These are phyloP conservation scores for Lethenteron camtschaticum DNA, from an alignment of 2,113 vertebrate species.

Conservation along the genomic window DNA sequence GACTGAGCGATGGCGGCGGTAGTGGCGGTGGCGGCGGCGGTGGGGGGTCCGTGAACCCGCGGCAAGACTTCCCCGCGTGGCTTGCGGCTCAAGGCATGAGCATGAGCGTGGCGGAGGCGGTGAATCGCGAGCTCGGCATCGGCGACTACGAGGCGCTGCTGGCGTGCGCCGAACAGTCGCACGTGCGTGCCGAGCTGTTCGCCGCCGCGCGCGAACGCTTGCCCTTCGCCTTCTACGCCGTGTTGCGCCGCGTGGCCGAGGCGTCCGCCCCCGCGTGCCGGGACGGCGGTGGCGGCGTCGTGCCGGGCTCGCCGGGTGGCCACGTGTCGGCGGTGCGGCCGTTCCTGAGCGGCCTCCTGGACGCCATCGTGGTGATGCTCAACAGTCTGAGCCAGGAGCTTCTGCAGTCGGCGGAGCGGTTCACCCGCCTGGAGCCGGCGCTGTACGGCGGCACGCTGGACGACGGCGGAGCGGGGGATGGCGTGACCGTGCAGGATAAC, in stretches of 20 bases:
- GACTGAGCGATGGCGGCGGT: no score
- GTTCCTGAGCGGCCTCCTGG: slow-evolving; percentile 2
- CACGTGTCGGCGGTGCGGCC: not conserved
- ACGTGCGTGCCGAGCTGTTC: slow-evolving; percentile 5
- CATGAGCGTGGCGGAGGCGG: not conserved
- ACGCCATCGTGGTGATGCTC: slow-evolving; percentile 5
- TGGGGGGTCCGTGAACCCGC: not conserved
- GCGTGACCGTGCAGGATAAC: not conserved
- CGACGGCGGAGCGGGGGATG: not conserved
- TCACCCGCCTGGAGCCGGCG: not conserved
- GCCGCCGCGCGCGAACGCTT: not conserved
- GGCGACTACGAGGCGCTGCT: slow-evolving; percentile 2
- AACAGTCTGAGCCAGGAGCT: slow-evolving; percentile 3
- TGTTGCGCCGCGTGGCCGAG: not conserved
- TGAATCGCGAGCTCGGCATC: slow-evolving; percentile 2
- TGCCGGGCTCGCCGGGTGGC: not conserved
- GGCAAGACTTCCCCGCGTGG: slow-evolving; percentile 1
- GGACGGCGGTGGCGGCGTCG: not conserved
- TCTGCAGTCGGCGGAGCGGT: not conserved
- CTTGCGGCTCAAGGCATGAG: not conserved
- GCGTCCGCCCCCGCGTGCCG: not conserved
- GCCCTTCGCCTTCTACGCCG: not conserved
- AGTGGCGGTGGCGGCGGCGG: no score
- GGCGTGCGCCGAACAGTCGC: not conserved
- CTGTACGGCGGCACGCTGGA: slow-evolving; percentile 1